phyloP scores from a whole-genome alignment of 2,888 invertebrate genomes.

The Pteria penguin region DNA sequence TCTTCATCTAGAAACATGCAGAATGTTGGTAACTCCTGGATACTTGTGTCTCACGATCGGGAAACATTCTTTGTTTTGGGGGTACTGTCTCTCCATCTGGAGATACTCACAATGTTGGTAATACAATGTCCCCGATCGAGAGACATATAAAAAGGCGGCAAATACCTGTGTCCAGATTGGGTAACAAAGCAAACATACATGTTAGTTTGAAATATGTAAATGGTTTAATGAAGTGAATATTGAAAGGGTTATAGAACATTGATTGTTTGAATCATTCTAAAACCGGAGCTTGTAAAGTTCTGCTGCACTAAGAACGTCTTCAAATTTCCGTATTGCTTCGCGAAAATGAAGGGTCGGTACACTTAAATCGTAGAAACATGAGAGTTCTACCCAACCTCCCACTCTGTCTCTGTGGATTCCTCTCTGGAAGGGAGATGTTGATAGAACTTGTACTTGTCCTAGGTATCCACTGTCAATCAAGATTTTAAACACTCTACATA shows the following conservation, averaged over 20 bases:
- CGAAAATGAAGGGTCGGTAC: not conserved
- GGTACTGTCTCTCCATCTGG: not conserved
- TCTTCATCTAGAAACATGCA: no score
- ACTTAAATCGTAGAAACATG: not conserved
- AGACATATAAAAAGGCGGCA: not conserved
- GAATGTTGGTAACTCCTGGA: not conserved
- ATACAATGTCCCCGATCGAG: not conserved
- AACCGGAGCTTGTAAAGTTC: not conserved
- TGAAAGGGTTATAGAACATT: no score
- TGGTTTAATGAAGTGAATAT: no score
- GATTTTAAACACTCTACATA: constrained; percentile 21
- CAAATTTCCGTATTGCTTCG: not conserved
- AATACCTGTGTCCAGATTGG: not conserved
- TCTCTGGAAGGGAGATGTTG: not conserved
- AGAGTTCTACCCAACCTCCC: not conserved
- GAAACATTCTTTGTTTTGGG: not conserved
- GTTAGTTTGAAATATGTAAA: no score
- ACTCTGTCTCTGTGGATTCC: not conserved
- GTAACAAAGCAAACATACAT: not conserved
- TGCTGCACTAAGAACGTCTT: not conserved
- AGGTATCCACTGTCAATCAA: constrained; percentile 4
- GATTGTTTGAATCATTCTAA: no score
- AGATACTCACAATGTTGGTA: not conserved
- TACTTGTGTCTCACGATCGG: not conserved
- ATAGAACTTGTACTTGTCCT: not conserved